These are phyloP conservation scores for Hydrolagus affinis DNA, from an alignment of 2,113 vertebrate species.

Conservation along the genomic window DNA sequence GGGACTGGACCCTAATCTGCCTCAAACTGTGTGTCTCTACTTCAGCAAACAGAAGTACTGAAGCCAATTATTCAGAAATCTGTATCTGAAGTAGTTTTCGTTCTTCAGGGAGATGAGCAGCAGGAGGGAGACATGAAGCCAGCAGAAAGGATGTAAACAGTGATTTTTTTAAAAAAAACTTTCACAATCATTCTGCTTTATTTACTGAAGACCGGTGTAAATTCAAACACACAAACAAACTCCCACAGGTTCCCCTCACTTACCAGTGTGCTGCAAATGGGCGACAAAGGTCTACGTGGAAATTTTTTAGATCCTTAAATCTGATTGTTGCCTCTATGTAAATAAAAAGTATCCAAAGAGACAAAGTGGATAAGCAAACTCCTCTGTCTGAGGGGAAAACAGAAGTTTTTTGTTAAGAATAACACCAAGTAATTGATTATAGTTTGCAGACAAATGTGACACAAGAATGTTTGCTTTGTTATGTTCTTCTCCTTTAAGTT, in stretches of 20 bases:
- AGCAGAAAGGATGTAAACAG: background rate
- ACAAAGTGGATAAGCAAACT: conserved; percentile 63
- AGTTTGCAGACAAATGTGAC: background rate
- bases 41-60: too few species aligned
- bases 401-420: background rate
- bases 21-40: too few species aligned
- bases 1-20: too few species aligned
- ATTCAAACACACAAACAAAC: background rate
- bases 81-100: too few species aligned
- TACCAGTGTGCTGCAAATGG: conserved; percentile 70
- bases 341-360: conserved; percentile 65
- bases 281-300: conserved; percentile 63
- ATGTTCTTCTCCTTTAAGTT: too few species aligned
- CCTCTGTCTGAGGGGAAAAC: conserved; percentile 55
- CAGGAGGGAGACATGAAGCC: background rate
- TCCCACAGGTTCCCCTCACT: conserved; percentile 20
- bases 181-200: too few species aligned
- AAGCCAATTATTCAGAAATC: too few species aligned
- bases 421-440: background rate
- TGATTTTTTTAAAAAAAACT: background rate
- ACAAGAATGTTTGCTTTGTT: background rate
- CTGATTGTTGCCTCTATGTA: conserved; percentile 65
- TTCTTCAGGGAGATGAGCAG: background rate
- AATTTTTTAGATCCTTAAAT: conserved; percentile 63
- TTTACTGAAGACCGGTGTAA: too few species aligned